Evolutionary conservation across 1,140 invertebrate genomes (phyloP), one percentile per base, ranked within the genome.

Genomic region (Pectinophora gossypiella): DNA sequence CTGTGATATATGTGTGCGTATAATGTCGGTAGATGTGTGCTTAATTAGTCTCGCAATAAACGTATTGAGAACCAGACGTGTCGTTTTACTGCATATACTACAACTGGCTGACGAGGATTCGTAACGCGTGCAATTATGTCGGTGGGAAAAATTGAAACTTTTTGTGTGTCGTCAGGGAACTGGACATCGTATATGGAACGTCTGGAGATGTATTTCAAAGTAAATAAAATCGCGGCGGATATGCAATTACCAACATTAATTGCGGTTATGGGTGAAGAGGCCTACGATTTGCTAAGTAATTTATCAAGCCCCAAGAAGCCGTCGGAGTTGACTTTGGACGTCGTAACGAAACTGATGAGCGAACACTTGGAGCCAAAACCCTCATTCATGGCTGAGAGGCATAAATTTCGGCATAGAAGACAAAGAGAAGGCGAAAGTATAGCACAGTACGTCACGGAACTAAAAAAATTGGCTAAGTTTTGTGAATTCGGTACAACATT

Each of bases 331-430:
- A 52, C 21, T 0, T 61, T 35, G 15, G 13, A 21, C 0, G 20
- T 22, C 6, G 23, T 21, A 0, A 21, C 35, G 0, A 16, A 51
- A 1, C 0, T 57, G 9, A 1, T 64, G 16, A 3, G 32, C 3
- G 13, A 55, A 0, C 54, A 59, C 36, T 16, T 62, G 3, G 48
- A 62, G 48, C 56, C 56, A 10, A 46, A 5, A 5, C 51, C 54
- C 1, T 57, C 54, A 0, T 7, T 38, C 10, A 10, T 59, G 1
- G 59, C 56, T 1, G 49, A 62, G 16, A 12, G 64, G 0, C 57
- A 57, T 21, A 35, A 21, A 6, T 64, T 64, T 27, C 7, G 62
- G 15, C 45, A 55, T 13, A 36, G 51, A 40, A n/a, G 46, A 2
- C 32, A 45, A 6, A 1, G 18, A 21, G 4, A 9, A 13, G 40